phyloP scores from a whole-genome alignment of 2,113 vertebrate species.

The Paracanthobrama guichenoti region DNA sequence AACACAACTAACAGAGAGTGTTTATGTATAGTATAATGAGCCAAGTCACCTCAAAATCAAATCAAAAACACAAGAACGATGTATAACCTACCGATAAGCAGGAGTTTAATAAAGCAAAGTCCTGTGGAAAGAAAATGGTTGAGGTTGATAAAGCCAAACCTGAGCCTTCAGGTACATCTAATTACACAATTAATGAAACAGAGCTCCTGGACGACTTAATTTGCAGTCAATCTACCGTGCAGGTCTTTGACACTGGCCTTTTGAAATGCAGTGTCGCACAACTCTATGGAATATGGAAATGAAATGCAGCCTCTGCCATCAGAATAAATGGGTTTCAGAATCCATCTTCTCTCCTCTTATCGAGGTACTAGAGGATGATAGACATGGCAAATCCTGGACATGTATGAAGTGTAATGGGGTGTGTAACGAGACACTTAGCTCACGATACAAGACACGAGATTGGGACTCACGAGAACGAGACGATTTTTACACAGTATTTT shows the following conservation, averaged over 20 bases:
- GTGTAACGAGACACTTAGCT: no score
- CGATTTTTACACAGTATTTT: no score
- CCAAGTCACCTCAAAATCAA: conserved; percentile 10
- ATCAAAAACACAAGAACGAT: not conserved
- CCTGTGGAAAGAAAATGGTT: not conserved
- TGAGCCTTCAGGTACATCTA: not conserved
- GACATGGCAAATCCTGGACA: not conserved
- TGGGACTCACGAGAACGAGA: no score
- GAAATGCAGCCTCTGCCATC: not conserved
- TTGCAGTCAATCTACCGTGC: not conserved
- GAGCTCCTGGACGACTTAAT: not conserved
- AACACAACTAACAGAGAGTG: no score
- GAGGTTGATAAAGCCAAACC: not conserved
- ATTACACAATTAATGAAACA: not conserved
- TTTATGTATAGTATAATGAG: not conserved
- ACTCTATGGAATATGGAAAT: not conserved
- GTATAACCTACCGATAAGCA: not conserved
- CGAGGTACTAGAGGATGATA: no score
- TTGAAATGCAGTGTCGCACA: not conserved
- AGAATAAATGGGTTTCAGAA: not conserved
- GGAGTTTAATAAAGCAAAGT: not conserved
- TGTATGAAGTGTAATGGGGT: no score
- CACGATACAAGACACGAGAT: no score
- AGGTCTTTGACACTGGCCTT: not conserved
- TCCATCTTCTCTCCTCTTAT: not conserved